Base-by-base conservation (phyloP, 2,113 vertebrate species). In the Tachysurus vachellii region DNA sequence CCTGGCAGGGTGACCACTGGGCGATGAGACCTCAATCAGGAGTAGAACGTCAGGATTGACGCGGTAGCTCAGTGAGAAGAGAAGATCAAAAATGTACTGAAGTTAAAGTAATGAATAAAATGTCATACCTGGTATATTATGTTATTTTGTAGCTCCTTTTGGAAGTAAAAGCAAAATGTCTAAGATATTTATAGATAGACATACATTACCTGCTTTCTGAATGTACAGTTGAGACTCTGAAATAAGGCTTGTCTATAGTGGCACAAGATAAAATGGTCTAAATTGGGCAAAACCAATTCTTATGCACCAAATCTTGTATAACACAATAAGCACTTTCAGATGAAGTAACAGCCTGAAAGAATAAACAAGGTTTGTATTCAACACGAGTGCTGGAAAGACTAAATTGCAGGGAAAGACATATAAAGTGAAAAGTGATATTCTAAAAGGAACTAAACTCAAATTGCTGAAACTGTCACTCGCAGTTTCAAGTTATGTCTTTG, bases 281-380 rank as follows among this genome's bases (percentile, higher is more conserved):
- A 82, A 62, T 62, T 57, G 14, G 17, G n/a, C 56, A 73, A 62
- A 75, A 26, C 16, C 68, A 82, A 82, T 75, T 36, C 36, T 86
- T 73, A 59, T 81, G 53, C 68, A 82, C 44, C 75, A 62, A 53
- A 73, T 80, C 11, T 82, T 71, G 62, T 50, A 82, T 28, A 82
- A 23, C 36, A 81, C 19, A 21, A 31, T 36, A 56, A 82, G 68
- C 54, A 82, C 56, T 82, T 75, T 57, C n/a, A 62, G 80, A 57
- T 82, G 36, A 82, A 87, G 56, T 62, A 10, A n/a, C 28, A 26
- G 44, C 68, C 68, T 13, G 31, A 68, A 80, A 82, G 56, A 82
- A 71, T 82, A 82, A 86, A 86, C n/a, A 71, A 36, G 82, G 64
- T 44, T 87, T 26, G 80, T 62, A 75, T 82, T 87, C 68, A 64